Evolutionary conservation across 2,888 invertebrate species (phyloP), one percentile per base, ranked within the genome.

Genomic region (Argyresthia goedartella): DNA sequence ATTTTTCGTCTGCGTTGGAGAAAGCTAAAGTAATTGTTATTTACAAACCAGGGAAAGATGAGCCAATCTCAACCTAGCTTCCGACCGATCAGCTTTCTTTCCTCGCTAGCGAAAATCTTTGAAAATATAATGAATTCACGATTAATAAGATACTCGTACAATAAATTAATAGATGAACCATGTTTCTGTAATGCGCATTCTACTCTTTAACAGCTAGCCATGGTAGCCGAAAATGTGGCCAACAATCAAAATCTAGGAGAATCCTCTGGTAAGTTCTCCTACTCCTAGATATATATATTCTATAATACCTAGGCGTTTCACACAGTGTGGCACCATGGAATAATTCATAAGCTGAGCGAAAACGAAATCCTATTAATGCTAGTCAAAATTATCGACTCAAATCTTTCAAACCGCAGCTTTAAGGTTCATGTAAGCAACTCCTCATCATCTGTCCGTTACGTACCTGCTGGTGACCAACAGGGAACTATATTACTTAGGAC

Each of bases 51-150:
- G 50, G 52, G 3, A 54, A 54, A 44, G 53, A 53, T 47, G 36
- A n/a, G 0, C n/a, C 35, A 0, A 15, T 53, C 4, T 49, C 55
- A 53, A 9, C 45, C 36, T 10, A 51, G 41, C 47, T 55, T 54
- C 13, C 51, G 57, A 0, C 57, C 57, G 0, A 57, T 57, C 10
- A 57, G 55, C 25, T n/a, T 57, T n/a, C 34, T 57, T 11, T 46
- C 53, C 1, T 25, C 51, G 3, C n/a, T 55, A 4, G 52, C 53
- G 14, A 55, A 55, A 44, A 15, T 55, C 8, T 52, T 57, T 44
- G 57, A 57, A 57, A 34, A 45, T 25, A 8, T 14, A 4, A 53
- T 57, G 8, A 8, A 46, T 9, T 13, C 25, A 7, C 53, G 54
- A 0, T 14, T 57, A n/a, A 33, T 57, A 10, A 34, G 6, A 1